Evolutionary conservation across 2,888 invertebrate species (phyloP).

Genomic region (Andrena camellia): DNA sequence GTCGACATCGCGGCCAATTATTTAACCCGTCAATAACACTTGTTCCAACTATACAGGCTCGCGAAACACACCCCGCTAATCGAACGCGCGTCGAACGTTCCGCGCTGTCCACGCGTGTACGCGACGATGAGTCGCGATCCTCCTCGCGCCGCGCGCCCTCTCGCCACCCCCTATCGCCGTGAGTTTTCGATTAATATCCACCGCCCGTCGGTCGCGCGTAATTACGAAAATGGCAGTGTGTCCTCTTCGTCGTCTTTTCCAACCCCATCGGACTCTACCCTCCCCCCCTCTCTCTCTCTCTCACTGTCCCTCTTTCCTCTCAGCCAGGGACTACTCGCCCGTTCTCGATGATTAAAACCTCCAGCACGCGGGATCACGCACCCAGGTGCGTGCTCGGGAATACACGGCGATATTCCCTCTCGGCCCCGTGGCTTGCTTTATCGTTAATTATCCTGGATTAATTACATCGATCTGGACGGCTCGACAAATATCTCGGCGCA

Average conservation of each 20-base stretch:
- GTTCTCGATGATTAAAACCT: constrained; percentile 61
- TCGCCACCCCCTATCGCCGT: background rate
- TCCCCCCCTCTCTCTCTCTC: constrained; percentile 3
- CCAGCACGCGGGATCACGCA: constrained; percentile 54
- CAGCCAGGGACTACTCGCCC: constrained; percentile 7
- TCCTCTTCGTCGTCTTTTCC: constrained; percentile 58
- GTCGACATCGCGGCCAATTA: constrained; percentile 38
- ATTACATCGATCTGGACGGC: constrained; percentile 58
- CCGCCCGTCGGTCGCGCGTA: constrained; percentile 68
- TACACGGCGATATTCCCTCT: constrained; percentile 43
- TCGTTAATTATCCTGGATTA: constrained; percentile 65
- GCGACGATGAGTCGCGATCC: background rate
- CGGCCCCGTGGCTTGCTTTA: constrained; percentile 46
- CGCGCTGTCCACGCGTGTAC: constrained; percentile 1
- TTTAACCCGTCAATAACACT: constrained; percentile 54
- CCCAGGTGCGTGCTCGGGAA: constrained; percentile 54
- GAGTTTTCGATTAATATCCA: constrained; percentile 73
- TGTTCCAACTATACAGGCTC: constrained; percentile 25
- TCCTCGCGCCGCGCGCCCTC: background rate
- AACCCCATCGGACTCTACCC: constrained; percentile 1
- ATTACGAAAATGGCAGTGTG: constrained; percentile 75
- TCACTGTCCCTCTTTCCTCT: background rate
- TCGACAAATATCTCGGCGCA: constrained; percentile 37
- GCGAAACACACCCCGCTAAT: constrained; percentile 6
- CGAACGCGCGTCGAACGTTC: constrained; percentile 8